Evolutionary conservation across 2,113 vertebrate genomes (phyloP), one percentile per base, ranked within the genome.

Genomic region (Tetraodon nigroviridis): DNA sequence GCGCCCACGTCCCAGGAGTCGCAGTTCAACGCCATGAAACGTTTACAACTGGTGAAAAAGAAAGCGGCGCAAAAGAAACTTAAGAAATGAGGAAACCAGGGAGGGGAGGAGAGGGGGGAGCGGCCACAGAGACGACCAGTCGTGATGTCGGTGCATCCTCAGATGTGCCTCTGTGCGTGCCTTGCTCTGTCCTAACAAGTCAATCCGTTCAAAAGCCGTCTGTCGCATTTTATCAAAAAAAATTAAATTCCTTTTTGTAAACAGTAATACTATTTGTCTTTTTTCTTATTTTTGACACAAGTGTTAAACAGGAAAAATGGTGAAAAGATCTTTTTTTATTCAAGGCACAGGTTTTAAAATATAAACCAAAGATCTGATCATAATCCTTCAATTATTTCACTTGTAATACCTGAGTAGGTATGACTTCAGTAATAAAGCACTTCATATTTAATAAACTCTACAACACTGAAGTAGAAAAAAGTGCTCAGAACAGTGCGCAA

Each of bases 51-150:
- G 91, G 95, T 99, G 51, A 99, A 99, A 88, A 99, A 98, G 90
- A 99, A 99, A 86, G 96, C 97, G 0, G 96, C 96, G 3, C 96
- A 98, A 47, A 97, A 95, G 88, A 98, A 97, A 55, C 89, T 97
- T 45, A 98, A 96, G 81, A 98, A 97, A 83, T 98, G 86, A 89
- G 5, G 3, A 29, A 15, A 45, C 18, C 8, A 0, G 22, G 55
- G 59, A 51, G 18, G 29, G 55, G 16, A 15, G 32, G 41, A 49
- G 63, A 45, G 51, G 48, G 17, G 65, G 24, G 48, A 62, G 12
- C 32, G 32, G 32, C 32, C 64, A 57, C 52, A 41, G 64, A 67
- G 72, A 7, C 14, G 4, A 57, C 44, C 22, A 55, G 37, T 17
- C 61, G 53, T 51, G 27, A 48, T 59, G 67, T 50, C 29, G 67